Evolutionary conservation across 2,113 vertebrate species (phyloP).

Genomic region (Eptesicus fuscus): DNA sequence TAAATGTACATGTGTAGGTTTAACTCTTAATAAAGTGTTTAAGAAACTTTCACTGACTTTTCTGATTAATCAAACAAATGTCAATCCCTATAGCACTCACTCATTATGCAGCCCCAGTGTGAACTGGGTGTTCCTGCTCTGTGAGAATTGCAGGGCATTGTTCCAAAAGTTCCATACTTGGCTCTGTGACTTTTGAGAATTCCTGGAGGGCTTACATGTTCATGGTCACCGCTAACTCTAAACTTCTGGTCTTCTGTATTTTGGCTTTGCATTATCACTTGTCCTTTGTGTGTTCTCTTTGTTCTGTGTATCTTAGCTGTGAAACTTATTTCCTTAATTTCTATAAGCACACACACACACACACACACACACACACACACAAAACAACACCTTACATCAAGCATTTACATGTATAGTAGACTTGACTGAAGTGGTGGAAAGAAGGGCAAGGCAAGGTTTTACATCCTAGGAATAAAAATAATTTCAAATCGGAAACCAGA

Average conservation of each 20-base stretch:
- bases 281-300: neutral
- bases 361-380: no score
- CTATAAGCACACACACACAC: neutral
- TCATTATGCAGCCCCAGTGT: neutral
- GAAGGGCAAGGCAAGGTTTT: neutral
- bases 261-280: neutral
- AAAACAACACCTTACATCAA: neutral
- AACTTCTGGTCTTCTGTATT: neutral
- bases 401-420: neutral
- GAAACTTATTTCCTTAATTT: conserved; percentile 17
- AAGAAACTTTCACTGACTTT: neutral
- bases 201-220: neutral
- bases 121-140: neutral
- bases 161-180: neutral
- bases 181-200: neutral
- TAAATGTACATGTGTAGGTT: neutral
- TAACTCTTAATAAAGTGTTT: neutral
- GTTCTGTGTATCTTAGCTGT: neutral
- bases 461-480: neutral
- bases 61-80: neutral
- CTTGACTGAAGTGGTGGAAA: neutral
- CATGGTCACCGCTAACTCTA: neutral
- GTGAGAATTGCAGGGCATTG: neutral
- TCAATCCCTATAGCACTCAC: neutral
- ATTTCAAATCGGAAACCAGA: neutral